Evolutionary conservation across 92 coral and sea anemone genomes (phyloP).

Genomic region (Blastomussa wellsi): DNA sequence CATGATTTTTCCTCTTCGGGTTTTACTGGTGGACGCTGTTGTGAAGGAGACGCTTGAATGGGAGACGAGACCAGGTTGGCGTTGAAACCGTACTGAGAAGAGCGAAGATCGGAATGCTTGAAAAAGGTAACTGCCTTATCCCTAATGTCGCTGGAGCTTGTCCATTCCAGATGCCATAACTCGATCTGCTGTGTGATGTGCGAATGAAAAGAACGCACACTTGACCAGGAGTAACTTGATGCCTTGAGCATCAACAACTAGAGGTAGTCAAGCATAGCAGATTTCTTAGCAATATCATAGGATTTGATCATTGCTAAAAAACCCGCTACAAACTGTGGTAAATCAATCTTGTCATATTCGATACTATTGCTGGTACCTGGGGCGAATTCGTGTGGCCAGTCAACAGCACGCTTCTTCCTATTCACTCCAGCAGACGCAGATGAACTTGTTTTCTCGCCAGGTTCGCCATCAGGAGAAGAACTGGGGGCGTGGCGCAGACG

Average conservation of each 20-base stretch:
- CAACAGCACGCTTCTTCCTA: too few species aligned
- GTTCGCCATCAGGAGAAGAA: too few species aligned
- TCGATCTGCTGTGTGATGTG: constrained; percentile 31
- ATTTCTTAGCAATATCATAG: too few species aligned
- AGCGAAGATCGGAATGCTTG: constrained; percentile 7
- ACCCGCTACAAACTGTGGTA: too few species aligned
- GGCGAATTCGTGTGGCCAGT: too few species aligned
- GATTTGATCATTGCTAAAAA: too few species aligned
- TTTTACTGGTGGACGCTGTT: neutral
- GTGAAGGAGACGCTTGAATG: neutral
- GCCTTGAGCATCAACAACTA: neutral
- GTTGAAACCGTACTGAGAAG: neutral
- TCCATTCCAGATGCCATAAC: constrained; percentile 30
- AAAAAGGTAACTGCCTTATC: constrained; percentile 16
- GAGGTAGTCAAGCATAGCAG: too few species aligned
- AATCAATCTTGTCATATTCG: too few species aligned
- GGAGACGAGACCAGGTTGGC: neutral
- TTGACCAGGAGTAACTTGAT: constrained; percentile 20
- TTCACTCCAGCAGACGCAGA: too few species aligned
- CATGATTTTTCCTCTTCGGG: constrained; percentile 13
- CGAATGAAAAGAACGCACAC: constrained; percentile 24
- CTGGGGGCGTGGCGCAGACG: too few species aligned
- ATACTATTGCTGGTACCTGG: too few species aligned
- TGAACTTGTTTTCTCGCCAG: too few species aligned
- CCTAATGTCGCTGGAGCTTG: neutral